A percentile compares a stretch with the other conserved stretches of the same genome.
phyloP scores from a whole-genome alignment of 1,140 invertebrate genomes.

The Solenopsis invicta region DNA sequence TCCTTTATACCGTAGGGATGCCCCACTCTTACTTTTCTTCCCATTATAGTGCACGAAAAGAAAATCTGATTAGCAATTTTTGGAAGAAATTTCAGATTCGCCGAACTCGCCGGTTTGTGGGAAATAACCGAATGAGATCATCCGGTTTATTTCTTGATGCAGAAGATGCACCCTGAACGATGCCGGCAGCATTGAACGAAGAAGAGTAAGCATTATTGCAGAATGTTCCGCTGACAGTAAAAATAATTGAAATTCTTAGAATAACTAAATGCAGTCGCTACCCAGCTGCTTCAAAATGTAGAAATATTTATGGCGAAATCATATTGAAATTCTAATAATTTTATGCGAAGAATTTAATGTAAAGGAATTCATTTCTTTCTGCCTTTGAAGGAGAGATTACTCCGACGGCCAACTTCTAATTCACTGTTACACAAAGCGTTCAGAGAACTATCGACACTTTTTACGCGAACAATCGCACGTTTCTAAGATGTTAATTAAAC shows the following conservation, averaged over 20 bases:
- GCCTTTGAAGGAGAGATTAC: not conserved
- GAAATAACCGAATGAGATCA: not conserved
- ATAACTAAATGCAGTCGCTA: not conserved
- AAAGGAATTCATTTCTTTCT: not conserved
- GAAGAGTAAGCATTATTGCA: not conserved
- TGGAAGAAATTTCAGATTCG: not conserved
- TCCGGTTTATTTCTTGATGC: not conserved
- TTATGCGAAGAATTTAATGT: not conserved
- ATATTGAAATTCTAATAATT: not conserved
- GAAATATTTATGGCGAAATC: not conserved
- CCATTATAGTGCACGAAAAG: not conserved
- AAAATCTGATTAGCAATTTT: conserved; percentile 43
- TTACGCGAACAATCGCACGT: not conserved
- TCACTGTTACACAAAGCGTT: not conserved
- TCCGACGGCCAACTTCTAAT: not conserved
- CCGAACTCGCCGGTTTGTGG: not conserved
- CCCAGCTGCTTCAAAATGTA: not conserved
- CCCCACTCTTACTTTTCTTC: conserved; percentile 75
- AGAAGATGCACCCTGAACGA: not conserved
- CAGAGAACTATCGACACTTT: not conserved
- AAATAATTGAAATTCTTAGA: not conserved
- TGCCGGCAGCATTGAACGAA: not conserved
- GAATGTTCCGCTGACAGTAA: not conserved
- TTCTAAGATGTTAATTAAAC: not conserved
- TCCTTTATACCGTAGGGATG: conserved; percentile 77